Percentiles rank a stretch among this genome's conserved stretches.
phyloP scores from a whole-genome alignment of 2,888 invertebrate genomes.

The Heliconius cydno region DNA sequence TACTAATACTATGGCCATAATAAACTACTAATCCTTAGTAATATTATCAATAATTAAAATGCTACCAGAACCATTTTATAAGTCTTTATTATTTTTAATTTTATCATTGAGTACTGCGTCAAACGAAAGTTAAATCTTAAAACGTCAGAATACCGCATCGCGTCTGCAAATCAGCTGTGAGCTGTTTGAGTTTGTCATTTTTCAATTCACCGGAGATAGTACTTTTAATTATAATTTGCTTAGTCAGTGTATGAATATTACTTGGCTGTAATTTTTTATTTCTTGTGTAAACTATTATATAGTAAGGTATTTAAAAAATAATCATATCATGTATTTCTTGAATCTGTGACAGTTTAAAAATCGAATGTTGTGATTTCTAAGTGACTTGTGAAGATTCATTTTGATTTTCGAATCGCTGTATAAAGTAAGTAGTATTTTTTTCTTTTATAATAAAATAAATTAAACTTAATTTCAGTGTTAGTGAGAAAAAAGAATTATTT shows the following conservation, averaged over 20 bases:
- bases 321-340: not conserved
- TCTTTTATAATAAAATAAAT: not conserved
- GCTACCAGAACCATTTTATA: no score
- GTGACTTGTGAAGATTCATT: slow-evolving; percentile 5
- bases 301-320: not conserved
- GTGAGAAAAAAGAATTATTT: not conserved
- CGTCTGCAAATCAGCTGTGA: slow-evolving; percentile 34
- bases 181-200: slow-evolving; percentile 36
- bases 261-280: not conserved
- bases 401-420: slow-evolving; percentile 30
- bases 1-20: no score
- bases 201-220: not conserved
- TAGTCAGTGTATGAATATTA: not conserved
- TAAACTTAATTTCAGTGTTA: not conserved
- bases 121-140: not conserved
- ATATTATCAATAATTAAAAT: no score
- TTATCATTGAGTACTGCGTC: not conserved
- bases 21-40: no score
- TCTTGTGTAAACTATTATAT: not conserved
- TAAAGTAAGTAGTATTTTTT: not conserved
- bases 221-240: not conserved
- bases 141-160: slow-evolving; percentile 1
- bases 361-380: slow-evolving; percentile 5
- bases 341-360: slow-evolving; percentile 10
- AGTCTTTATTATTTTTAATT: no score